These are phyloP conservation scores for Strix occidentalis DNA, from an alignment of 2,797 vertebrate species.

Conservation along the genomic window DNA sequence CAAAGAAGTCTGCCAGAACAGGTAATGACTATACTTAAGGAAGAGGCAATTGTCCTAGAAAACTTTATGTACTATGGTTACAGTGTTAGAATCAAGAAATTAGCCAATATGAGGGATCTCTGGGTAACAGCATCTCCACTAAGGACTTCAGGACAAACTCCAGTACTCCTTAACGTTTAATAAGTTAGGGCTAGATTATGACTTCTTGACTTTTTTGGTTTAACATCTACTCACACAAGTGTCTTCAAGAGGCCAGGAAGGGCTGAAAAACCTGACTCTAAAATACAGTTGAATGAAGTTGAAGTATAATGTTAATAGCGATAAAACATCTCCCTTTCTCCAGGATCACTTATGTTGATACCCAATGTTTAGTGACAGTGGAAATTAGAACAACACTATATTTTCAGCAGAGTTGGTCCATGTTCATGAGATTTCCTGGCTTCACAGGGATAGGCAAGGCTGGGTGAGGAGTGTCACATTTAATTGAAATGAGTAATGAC, in stretches of 20 bases:
- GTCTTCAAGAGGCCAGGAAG: background rate
- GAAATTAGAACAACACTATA: background rate
- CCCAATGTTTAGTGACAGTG: background rate
- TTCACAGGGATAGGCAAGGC: background rate
- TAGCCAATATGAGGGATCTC: background rate
- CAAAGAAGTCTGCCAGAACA: slow-evolving; percentile 26
- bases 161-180: background rate
- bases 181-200: background rate
- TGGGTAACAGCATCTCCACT: background rate
- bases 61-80: background rate
- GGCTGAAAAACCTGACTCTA: background rate
- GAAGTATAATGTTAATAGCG: background rate
- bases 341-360: background rate
- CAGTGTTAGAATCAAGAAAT: background rate
- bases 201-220: background rate
- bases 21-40: slow-evolving; percentile 46
- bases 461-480: background rate
- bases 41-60: slow-evolving; percentile 49
- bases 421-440: background rate
- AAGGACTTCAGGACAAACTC: background rate
- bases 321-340: background rate
- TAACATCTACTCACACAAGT: background rate
- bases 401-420: background rate
- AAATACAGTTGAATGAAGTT: background rate
- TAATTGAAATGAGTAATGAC: background rate